These are phyloP conservation scores for Drosophila melanogaster DNA, from an alignment of 1,140 invertebrate genomes.

Conservation along the genomic window Release_6_plus_ISO1_MT NT_037436.4:9780001-9780500, in stretches of 20 bases:
- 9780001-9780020: conserved; percentile 5
- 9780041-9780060: neutral
- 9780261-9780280: conserved; percentile 34
- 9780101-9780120: neutral
- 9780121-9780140: conserved; percentile 88
- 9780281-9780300: neutral
- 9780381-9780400: conserved; percentile 38
- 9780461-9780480: conserved; percentile 27
- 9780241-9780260: conserved; percentile 87
- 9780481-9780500: neutral
- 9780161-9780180: conserved; percentile 86
- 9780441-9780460: conserved; percentile 54
- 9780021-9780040: neutral
- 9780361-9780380: conserved; percentile 40
- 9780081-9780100: neutral
- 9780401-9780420: conserved; percentile 78
- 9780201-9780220: conserved; percentile 85
- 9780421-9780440: conserved; percentile 75
- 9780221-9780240: conserved; percentile 91
- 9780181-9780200: conserved; percentile 80
- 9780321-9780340: conserved; percentile 31
- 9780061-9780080: too few relatives aligned
- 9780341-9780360: conserved; percentile 45
- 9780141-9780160: conserved; percentile 90
- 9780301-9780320: neutral